Evolutionary conservation across 2,113 vertebrate species (phyloP), one percentile per base, ranked within the genome.

Genomic region (Corydoras maculifer): DNA sequence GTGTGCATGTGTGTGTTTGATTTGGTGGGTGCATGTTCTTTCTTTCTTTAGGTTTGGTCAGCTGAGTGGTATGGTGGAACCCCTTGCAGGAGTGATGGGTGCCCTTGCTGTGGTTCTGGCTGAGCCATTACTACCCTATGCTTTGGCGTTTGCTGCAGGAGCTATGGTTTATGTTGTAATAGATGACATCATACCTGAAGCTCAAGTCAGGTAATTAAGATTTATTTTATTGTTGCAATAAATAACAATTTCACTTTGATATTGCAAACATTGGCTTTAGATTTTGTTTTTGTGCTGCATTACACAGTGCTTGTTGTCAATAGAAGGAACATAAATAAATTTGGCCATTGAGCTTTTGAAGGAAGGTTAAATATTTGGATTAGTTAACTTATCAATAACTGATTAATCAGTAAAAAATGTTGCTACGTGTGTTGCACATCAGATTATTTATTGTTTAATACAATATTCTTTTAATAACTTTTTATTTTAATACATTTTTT

Each of bases 121-220:
- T 0, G 92, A 97, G 77, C 97, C 97, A 0, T 79, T 98, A 14
- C 84, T 99, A 50, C 97, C 96, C 0, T 99, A 96, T 0, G 95
- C 96, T 0, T 79, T 99, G 84, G 94, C 93, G 0, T 99, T 99
- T 1, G 97, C 97, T 0, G 95, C 97, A 0, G 96, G 97, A 0
- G 95, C 97, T 0, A 99, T 99, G 97, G 92, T 99, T 67, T 99
- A 92, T 0, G 97, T 99, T 69, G 96, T 98, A 67, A 87, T 94
- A 68, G 96, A 98, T 0, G 97, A 98, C 86, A 98, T 99, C 84
- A 91, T 99, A 59, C 97, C 97, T 0, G 97, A 99, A 85, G 96
- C 97, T 2, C 97, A 98, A 87, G 85, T 89, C 87, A 94, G 93
- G 97, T 98, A 75, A 88, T 78, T 18, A 43, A 14, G 2, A 2